Evolutionary conservation across 2,797 vertebrate species (phyloP), one percentile per base, ranked within the genome.

Genomic region (Erithacus rubecula): DNA sequence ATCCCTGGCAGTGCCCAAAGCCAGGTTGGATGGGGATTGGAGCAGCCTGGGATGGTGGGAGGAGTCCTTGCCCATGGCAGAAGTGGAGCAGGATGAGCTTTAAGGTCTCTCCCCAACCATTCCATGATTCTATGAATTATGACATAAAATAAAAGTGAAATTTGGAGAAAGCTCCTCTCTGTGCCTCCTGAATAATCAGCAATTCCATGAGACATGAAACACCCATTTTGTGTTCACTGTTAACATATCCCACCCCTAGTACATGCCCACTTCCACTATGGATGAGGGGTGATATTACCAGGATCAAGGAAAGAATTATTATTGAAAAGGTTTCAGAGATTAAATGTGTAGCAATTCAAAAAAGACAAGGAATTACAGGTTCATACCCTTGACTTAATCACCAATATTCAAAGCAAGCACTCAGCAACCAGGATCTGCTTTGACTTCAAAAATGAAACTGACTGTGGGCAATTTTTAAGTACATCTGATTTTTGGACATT

Each of bases 241-340:
- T 32, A 29, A 56, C 23, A 55, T 7, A 36, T 15, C 70, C 43
- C 19, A 41, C 6, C 39, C 53, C 68, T 21, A 44, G n/a, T 3
- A 43, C 21, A 24, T 2, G 27, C 27, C 12, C 51, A 41, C 5
- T 1, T 0, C 34, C 46, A 4, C 49, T 16, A 0, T 3, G 37
- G 47, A 56, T 1, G 0, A 59, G 36, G 26, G 30, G 7, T 32
- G 58, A 7, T 2, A 49, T 2, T 1, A 29, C 1, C 2, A 89
- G 21, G 16, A 74, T 41, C 37, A 78, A 75, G 32, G 64, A 44
- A 63, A 93, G 12, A 34, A 47, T 18, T 20, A 12, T 13, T 55
- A 16, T 6, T 32, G 17, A 20, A 44, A 55, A 81, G n/a, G 71
- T 3, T 41, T 11, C 32, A 36, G 44, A 83, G 39, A 79, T 15